Evolutionary conservation across 2,113 vertebrate genomes (phyloP).

Genomic region (Daboia siamensis): DNA sequence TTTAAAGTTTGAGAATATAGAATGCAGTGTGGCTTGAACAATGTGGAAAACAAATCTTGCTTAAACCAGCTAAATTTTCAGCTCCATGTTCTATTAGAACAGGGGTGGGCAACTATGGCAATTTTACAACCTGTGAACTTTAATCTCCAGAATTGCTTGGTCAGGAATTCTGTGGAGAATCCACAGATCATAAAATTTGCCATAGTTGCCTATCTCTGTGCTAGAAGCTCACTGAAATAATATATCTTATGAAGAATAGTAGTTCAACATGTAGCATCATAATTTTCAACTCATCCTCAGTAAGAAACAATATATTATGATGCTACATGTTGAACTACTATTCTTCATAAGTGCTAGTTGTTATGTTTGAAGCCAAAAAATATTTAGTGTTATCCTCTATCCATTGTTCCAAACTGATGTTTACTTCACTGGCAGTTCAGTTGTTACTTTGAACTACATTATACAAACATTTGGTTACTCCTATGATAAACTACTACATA

Average conservation of each 20-base stretch:
- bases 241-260: too few relatives aligned
- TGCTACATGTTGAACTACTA: neutral
- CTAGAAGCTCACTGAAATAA: accelerated
- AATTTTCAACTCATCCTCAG: too few relatives aligned
- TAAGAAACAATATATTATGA: too few relatives aligned
- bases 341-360: neutral
- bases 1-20: neutral
- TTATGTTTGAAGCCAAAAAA: neutral
- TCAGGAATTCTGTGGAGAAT: neutral
- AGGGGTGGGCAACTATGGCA: neutral
- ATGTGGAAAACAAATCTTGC: neutral
- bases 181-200: neutral
- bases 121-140: neutral
- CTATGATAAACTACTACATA: neutral
- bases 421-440: neutral
- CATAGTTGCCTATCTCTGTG: neutral
- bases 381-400: neutral
- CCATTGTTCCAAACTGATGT: neutral
- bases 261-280: too few relatives aligned
- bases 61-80: neutral
- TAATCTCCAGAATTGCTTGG: neutral
- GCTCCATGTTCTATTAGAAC: neutral
- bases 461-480: neutral
- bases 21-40: neutral
- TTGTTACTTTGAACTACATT: neutral